These are phyloP conservation scores for Calephelis virginiensis DNA, from an alignment of 1,140 invertebrate species.

Conservation along the genomic window DNA sequence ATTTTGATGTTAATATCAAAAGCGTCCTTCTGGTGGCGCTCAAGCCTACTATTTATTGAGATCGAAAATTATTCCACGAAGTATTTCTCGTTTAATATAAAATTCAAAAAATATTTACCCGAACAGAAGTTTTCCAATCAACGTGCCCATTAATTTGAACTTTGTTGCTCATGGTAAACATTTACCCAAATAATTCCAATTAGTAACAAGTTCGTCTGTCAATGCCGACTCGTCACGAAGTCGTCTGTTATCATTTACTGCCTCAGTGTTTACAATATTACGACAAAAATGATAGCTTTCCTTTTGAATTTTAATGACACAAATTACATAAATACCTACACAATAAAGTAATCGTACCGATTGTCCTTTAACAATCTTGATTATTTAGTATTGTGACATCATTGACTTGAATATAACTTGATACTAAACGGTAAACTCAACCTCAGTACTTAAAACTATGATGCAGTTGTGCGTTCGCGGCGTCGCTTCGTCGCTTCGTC, in stretches of 20 bases:
- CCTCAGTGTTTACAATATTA: not conserved
- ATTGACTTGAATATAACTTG: no score
- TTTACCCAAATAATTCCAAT: constrained; percentile 12
- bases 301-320: no score
- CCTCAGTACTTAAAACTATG: no score
- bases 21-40: not conserved
- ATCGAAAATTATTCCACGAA: not conserved
- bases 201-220: constrained; percentile 7
- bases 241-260: not conserved
- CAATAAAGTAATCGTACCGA: no score
- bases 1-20: not conserved
- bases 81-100: not conserved
- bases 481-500: no score
- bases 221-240: not conserved
- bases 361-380: no score
- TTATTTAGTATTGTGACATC: no score
- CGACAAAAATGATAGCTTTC: not conserved
- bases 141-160: constrained; percentile 9
- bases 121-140: constrained; percentile 9
- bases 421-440: no score
- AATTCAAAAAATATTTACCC: constrained; percentile 10
- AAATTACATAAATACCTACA: no score
- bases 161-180: not conserved
- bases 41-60: not conserved
- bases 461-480: no score